Evolutionary conservation across 2,113 vertebrate species (phyloP), one percentile per base, ranked within the genome.

Genomic region (Ciconia maguari): DNA sequence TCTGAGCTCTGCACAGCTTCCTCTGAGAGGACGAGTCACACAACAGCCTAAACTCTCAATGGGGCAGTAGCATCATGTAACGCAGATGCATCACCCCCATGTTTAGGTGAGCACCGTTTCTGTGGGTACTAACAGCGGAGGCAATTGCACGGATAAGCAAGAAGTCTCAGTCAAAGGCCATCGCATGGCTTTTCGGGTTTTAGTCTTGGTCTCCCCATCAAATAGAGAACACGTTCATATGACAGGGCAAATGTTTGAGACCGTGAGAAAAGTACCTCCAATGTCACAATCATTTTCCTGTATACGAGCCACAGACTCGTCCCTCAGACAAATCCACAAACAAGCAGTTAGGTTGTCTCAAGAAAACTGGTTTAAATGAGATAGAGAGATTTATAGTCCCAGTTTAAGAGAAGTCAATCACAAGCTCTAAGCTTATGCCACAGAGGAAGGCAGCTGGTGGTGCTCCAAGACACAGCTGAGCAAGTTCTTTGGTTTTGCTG

Each of bases 161-260:
- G 18, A 44, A 41, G 51, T 11, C 79, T 19, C 54, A 10, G 26
- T 2, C 52, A 57, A 41, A 54, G 60, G 32, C 27, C 8, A 34
- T 2, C 1, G 1, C 12, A 7, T 0, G 0, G 32, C 4, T 3
- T n/a, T 64, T 36, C 0, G 1, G 41, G 7, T 74, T 58, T 54
- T 19, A 52, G 34, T 17, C 51, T 30, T 8, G n/a, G 55, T 30
- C 15, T 60, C 30, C 14, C 9, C 46, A 44, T 8, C 38, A 34
- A n/a, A 29, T 2, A 24, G 6, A 32, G 10, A 85, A 65, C 17
- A 3, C 0, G 10, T 16, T 70, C 44, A 15, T 6, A 4, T 3
- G 44, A 38, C 13, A 42, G 9, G 52, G 68, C 22, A 26, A 65
- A 26, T 3, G 8, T 18, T 48, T 57, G 36, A 82, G 69, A 52